Percentiles rank a stretch among this genome's conserved stretches.
phyloP scores from a whole-genome alignment of 2,888 invertebrate species.

The Nymphalis urticae region DNA sequence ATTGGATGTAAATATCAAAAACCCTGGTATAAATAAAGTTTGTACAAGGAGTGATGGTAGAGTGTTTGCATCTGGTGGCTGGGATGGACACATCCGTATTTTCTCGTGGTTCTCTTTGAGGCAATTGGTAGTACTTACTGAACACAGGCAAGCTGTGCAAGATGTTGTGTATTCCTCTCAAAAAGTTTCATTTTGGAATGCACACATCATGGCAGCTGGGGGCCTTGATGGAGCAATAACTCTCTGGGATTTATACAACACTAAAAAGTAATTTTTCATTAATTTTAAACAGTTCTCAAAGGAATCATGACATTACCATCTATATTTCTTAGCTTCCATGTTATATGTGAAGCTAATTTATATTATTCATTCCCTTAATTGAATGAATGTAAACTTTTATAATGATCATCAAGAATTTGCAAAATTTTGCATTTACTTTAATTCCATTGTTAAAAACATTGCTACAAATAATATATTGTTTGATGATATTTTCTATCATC shows the following conservation, averaged over 20 bases:
- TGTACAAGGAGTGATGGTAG: constrained; percentile 86
- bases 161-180: constrained; percentile 86
- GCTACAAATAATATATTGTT: constrained; percentile 3
- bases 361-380: neutral
- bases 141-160: constrained; percentile 86
- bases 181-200: constrained; percentile 85
- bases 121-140: constrained; percentile 86
- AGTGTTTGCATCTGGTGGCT: constrained; percentile 87
- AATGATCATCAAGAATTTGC: neutral
- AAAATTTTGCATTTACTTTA: neutral
- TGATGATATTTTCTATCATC: constrained; percentile 10
- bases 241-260: constrained; percentile 90
- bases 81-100: constrained; percentile 88
- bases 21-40: constrained; percentile 87
- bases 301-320: neutral
- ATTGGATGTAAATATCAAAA: constrained; percentile 85
- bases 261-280: constrained; percentile 50
- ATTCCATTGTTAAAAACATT: constrained; percentile 4
- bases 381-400: neutral
- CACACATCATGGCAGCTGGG: constrained; percentile 89
- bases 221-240: constrained; percentile 89
- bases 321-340: neutral
- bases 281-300: constrained; percentile 2
- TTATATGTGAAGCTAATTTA: neutral
- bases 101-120: constrained; percentile 90